Evolutionary conservation across 1,140 invertebrate species (phyloP).

Genomic region (Listronotus bonariensis): DNA sequence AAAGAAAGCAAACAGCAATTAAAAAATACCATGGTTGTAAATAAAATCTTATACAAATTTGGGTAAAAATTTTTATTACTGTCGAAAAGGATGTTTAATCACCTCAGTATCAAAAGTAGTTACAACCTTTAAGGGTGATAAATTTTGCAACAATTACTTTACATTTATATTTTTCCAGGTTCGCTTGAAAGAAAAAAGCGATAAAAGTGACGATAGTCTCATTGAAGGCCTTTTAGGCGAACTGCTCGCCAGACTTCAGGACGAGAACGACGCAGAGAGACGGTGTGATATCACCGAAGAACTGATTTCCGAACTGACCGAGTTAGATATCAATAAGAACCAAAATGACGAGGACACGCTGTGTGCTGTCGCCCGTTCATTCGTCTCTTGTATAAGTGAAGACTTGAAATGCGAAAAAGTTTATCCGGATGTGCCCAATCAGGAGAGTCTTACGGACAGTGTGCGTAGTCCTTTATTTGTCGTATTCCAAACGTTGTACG

Average conservation of each 20-base stretch:
- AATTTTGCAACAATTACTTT: no score
- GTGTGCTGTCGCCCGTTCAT: slow-evolving; percentile 60
- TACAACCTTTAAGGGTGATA: no score
- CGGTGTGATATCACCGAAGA: slow-evolving; percentile 73
- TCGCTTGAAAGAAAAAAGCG: slow-evolving; percentile 53
- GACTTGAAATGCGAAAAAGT: slow-evolving; percentile 57
- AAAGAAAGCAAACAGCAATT: no score
- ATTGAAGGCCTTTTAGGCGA: slow-evolving; percentile 51
- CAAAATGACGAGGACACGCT: slow-evolving; percentile 58
- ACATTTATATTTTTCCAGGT: slow-evolving; percentile 73
- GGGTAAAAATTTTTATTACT: slow-evolving; percentile 1
- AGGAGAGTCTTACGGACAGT: slow-evolving; percentile 71
- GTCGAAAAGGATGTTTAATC: background rate
- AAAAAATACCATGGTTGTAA: no score
- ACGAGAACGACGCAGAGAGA: slow-evolving; percentile 68
- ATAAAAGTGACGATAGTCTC: slow-evolving; percentile 55
- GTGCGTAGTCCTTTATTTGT: slow-evolving; percentile 82
- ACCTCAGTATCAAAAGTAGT: no score
- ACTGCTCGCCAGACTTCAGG: slow-evolving; percentile 56
- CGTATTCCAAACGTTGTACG: slow-evolving; percentile 71
- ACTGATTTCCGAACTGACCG: slow-evolving; percentile 69
- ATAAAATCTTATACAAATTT: slow-evolving; percentile 6
- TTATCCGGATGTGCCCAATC: slow-evolving; percentile 58
- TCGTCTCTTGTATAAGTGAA: slow-evolving; percentile 60
- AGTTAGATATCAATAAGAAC: slow-evolving; percentile 62